Percentiles rank a stretch among this genome's conserved stretches.
Evolutionary conservation across 2,797 vertebrate species (phyloP).

Genomic region (Rhinogobio ventralis): DNA sequence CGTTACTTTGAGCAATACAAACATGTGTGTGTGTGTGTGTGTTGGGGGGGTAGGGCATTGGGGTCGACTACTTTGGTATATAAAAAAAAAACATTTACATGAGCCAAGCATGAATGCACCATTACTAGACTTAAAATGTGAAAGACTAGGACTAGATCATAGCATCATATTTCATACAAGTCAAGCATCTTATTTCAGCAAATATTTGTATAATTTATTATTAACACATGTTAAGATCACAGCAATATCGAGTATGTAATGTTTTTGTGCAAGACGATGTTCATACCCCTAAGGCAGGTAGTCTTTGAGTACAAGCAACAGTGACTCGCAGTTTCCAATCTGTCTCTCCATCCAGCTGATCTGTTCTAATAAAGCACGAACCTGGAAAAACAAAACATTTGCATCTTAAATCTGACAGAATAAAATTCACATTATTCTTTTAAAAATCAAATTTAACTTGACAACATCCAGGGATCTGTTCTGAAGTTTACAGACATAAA

Average conservation of each 20-base stretch:
- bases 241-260: background rate
- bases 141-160: background rate
- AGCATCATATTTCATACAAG: background rate
- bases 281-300: conserved; percentile 90
- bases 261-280: background rate
- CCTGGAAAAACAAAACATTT: conserved; percentile 75
- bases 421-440: background rate
- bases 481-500: background rate
- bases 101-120: background rate
- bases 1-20: background rate
- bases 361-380: conserved; percentile 94
- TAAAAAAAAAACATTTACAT: background rate
- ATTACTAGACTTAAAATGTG: background rate
- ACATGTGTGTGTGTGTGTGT: too few relatives aligned
- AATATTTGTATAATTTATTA: background rate
- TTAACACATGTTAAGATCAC: background rate
- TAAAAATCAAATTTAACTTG: background rate
- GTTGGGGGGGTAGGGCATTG: too few relatives aligned
- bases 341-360: conserved; percentile 97
- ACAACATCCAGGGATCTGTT: background rate
- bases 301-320: conserved; percentile 92
- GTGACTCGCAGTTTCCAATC: conserved; percentile 98
- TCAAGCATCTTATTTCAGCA: background rate
- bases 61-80: background rate
- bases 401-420: background rate